Conservation (phyloP, 2,797 vertebrate species). For the Pangasius djambal region DNA sequence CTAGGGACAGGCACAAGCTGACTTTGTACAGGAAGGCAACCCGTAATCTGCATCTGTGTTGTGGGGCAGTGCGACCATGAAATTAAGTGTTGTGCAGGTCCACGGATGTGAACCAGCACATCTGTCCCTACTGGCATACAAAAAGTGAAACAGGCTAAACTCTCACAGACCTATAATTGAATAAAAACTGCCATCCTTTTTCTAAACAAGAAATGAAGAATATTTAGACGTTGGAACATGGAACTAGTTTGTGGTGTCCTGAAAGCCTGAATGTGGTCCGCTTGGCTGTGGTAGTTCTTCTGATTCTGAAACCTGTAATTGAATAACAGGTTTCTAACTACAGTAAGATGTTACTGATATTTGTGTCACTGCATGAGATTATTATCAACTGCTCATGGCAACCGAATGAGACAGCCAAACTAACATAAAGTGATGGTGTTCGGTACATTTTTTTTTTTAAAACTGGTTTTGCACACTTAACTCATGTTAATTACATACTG, state of each 20-base stretch:
- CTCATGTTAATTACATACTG: not conserved
- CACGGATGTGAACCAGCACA: not conserved
- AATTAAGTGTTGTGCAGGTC: not conserved
- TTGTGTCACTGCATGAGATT: not conserved
- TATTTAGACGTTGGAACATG: not conserved
- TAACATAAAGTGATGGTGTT: not conserved
- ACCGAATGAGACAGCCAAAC: not conserved
- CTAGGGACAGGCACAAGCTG: not conserved
- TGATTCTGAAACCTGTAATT: not conserved
- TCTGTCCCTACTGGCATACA: not conserved
- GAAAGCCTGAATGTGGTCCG: not conserved
- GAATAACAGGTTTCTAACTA: not conserved
- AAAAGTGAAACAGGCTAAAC: not conserved
- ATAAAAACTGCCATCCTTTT: not conserved
- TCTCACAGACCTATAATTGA: not conserved
- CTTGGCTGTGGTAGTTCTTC: not conserved
- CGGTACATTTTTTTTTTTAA: not conserved
- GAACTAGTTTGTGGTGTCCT: not conserved
- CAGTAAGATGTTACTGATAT: not conserved
- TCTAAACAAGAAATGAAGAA: not conserved
- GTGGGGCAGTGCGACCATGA: not conserved
- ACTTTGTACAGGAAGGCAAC: not conserved
- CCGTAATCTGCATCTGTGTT: not conserved
- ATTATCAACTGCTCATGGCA: not conserved
- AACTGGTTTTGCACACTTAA: no score